Evolutionary conservation across 2,888 invertebrate genomes (phyloP), one percentile per base, ranked within the genome.

Genomic region (Nomada hirtipes): DNA sequence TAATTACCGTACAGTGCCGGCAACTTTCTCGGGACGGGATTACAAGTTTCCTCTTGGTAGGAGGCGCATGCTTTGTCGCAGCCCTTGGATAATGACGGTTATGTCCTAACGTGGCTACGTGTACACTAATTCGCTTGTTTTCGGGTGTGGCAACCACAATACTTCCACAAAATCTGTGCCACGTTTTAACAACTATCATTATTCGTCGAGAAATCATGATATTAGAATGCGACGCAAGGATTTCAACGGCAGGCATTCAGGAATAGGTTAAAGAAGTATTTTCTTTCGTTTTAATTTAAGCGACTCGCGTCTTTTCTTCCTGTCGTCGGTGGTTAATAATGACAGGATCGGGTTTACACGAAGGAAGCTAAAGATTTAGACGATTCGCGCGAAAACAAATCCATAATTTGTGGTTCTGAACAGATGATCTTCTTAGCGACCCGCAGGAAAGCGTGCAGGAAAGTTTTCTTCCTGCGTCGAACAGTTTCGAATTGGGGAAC

Each of bases 1-100:
- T 91, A 91, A 91, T 91, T 91, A 91, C 88, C 87, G 87, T 84
- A 79, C 86, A 74, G 76, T 63, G 72, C 77, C 82, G 83, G 83
- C 83, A 88, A 86, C 86, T 87, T 85, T 83, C 83, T 85, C 77
- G 67, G 65, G 65, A 44, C 75, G 72, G 82, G 82, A 86, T 86
- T 88, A 88, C 88, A 83, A 84, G 77, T 77, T 76, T 72, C 82
- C 85, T 67, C 47, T 70, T 79, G 83, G 78, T 59, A 72, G 77
- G 76, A 77, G 76, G 73, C 81, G 67, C 81, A 72, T 79, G 83
- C 86, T 88, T 83, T 83, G 88, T 80, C 71, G 79, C 60, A 75
- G 57, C 59, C 76, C 83, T 55, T 69, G 69, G 83, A 86, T 82
- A 87, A 87, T 83, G 79, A 87, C 78, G 79, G 82, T 85, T 82